These are phyloP conservation scores for Pseudochirops cupreus DNA, from an alignment of 2,797 vertebrate species.

Conservation along the genomic window DNA sequence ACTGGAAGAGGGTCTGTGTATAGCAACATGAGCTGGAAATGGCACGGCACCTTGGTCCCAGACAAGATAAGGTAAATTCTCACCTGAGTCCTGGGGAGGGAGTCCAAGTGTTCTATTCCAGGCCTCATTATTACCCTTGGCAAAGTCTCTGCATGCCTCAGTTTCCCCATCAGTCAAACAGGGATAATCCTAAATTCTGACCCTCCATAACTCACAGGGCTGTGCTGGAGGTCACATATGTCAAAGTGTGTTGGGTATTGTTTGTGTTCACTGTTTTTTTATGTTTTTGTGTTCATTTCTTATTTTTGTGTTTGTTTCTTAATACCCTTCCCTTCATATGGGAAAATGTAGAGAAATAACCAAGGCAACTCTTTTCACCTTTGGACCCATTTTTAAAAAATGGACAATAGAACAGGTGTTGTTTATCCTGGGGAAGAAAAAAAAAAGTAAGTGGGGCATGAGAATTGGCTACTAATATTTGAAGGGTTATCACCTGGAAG, in stretches of 20 bases:
- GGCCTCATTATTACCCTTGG: not conserved
- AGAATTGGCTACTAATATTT: not conserved
- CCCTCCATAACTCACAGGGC: not conserved
- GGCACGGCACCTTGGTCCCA: not conserved
- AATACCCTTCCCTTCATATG: not conserved
- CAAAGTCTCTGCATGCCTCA: not conserved
- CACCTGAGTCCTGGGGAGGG: not conserved
- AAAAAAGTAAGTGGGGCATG: not conserved
- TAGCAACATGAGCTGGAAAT: not conserved
- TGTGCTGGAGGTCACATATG: not conserved
- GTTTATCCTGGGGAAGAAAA: not conserved
- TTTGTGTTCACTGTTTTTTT: no score
- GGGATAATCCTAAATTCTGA: not conserved
- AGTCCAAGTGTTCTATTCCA: not conserved
- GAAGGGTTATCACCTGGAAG: not conserved
- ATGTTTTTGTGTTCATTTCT: no score
- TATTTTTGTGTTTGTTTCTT: not conserved
- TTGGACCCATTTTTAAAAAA: not conserved
- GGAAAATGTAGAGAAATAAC: not conserved
- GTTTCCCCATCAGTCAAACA: slow-evolving; percentile 17
- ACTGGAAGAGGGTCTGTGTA: not conserved
- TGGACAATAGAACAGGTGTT: not conserved
- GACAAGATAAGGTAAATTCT: not conserved
- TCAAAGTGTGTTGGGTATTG: not conserved
- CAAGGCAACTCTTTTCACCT: not conserved